Evolutionary conservation across 2,888 invertebrate species (phyloP).

Genomic region (Stenoptilia bipunctidactyla): DNA sequence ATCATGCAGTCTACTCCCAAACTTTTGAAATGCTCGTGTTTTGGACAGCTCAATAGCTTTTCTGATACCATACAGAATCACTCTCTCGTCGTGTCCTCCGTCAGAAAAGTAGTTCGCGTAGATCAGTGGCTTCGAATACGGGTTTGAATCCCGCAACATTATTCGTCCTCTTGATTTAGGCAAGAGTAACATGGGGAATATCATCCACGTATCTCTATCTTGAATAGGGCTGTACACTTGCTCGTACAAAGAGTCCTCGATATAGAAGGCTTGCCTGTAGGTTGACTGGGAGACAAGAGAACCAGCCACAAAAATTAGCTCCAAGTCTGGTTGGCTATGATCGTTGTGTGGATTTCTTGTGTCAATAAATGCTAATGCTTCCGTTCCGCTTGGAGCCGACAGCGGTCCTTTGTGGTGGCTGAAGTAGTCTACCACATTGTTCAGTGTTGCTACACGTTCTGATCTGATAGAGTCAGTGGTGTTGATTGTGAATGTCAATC

Average conservation of each 20-base stretch:
- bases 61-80: conserved; percentile 56
- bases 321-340: conserved; percentile 71
- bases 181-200: conserved; percentile 73
- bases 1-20: conserved; percentile 64
- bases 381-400: conserved; percentile 43
- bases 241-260: conserved; percentile 49
- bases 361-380: conserved; percentile 69
- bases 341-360: conserved; percentile 45
- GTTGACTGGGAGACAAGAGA: conserved; percentile 48
- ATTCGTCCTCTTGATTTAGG: conserved; percentile 75
- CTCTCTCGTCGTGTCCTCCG: conserved; percentile 64
- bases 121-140: conserved; percentile 75
- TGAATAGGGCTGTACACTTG: conserved; percentile 50
- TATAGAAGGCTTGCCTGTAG: conserved; percentile 36
- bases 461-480: conserved; percentile 76
- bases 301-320: conserved; percentile 66
- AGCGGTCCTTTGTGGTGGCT: conserved; percentile 49
- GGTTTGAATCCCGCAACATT: conserved; percentile 72
- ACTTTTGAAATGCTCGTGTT: conserved; percentile 61
- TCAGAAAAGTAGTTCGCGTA: conserved; percentile 76
- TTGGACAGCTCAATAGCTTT: conserved; percentile 48
- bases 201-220: conserved; percentile 56
- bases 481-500: conserved; percentile 77
- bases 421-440: conserved; percentile 67
- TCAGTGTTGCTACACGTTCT: conserved; percentile 47